phyloP scores from a whole-genome alignment of 2,113 vertebrate species.

The Ceratotherium simum region DNA sequence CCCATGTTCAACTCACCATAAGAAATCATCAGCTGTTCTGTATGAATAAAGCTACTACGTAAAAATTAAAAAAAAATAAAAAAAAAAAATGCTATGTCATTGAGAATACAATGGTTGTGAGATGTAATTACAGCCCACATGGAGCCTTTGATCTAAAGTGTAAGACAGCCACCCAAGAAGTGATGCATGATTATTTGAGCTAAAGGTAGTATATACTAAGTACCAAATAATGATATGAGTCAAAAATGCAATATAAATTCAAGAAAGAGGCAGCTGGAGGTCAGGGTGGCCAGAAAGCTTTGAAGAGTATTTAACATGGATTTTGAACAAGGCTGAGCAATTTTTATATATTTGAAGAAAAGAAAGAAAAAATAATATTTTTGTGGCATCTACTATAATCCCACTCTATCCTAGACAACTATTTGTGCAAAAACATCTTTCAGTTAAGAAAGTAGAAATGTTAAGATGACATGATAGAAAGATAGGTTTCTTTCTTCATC shows the following conservation, averaged over 20 bases:
- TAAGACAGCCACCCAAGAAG: neutral
- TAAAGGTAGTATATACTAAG: neutral
- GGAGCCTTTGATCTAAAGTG: neutral
- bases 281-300: neutral
- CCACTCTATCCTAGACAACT: neutral
- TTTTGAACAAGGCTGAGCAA: neutral
- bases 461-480: neutral
- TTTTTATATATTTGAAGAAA: neutral
- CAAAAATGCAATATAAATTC: neutral
- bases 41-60: too few relatives aligned
- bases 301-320: neutral
- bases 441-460: neutral
- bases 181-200: neutral
- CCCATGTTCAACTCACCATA: too few relatives aligned
- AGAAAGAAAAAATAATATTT: slow-evolving; percentile 5
- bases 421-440: neutral
- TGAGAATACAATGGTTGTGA: neutral
- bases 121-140: neutral
- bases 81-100: neutral
- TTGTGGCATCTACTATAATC: neutral
- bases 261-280: neutral
- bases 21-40: too few relatives aligned
- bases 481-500: neutral
- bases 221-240: neutral
- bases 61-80: too few relatives aligned